Base-by-base conservation (phyloP, 2,113 vertebrate species). In the Sylvietta virens region DNA sequence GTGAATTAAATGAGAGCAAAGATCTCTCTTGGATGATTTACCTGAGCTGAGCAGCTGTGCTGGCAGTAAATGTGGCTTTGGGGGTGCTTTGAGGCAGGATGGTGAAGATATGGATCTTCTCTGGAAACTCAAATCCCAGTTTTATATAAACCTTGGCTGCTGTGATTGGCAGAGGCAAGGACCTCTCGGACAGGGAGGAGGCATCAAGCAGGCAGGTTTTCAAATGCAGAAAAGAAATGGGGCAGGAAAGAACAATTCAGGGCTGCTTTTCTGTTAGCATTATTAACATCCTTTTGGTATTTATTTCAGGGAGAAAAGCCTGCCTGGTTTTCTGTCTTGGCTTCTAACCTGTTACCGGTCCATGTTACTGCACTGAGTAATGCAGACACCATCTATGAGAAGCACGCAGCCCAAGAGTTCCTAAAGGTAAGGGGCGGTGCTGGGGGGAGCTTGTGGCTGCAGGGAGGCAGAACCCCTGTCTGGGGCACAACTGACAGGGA, bases 271-370 rank as follows among this genome's bases (percentile, higher is more conserved):
- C 53, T 77, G 18, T 61, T 89, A 11, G 15, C 13, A 4, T 56
- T 62, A 57, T 14, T 65, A 57, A 67, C 64, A 57, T 60, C 12
- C 15, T 54, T 39, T 65, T 73, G 74, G 61, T 84, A 23, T 87
- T 95, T 57, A 35, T 87, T 93, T 74, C 83, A 99, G 99, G 99
- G 99, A 37, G 91, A 96, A 70, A 97, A 92, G 22, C 90, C 98
- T 21, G 98, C 98, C 93, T 99, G 99, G 99, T 99, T 99, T 90
- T 98, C 99, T 15, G 98, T 99, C 2, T 27, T 99, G 88, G 98
- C 98, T 39, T 99, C 99, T 31, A 97, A 96, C 82, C 78, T 77
- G 16, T 81, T 99, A 79, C 99, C 99, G 4, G 97, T 99, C 51
- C 98, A 98, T 23, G 44, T 99, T 91, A 98, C 98, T 91, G 96